phyloP scores from a whole-genome alignment of 2,113 vertebrate genomes.

The Mormoops blainvillei region DNA sequence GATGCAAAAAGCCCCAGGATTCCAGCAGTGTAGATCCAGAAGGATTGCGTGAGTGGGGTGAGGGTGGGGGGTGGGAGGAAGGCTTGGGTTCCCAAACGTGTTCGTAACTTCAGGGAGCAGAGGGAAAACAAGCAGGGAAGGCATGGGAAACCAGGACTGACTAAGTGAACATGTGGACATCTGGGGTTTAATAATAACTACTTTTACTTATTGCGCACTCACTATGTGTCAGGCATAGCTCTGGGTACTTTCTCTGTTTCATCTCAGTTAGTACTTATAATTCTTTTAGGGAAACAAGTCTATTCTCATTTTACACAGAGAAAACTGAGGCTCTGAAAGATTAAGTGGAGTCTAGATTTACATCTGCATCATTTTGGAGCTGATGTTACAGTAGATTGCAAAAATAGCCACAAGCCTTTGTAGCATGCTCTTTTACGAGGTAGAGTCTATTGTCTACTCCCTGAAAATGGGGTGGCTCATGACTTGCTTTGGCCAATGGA shows the following conservation, averaged over 20 bases:
- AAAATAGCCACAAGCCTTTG: not conserved
- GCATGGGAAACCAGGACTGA: not conserved
- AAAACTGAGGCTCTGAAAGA: not conserved
- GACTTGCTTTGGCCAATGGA: not conserved
- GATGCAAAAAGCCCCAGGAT: not conserved
- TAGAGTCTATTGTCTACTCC: not conserved
- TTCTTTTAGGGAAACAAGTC: not conserved
- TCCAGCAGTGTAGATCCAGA: not conserved
- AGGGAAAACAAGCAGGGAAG: not conserved
- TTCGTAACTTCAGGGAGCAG: not conserved
- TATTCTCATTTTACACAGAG: not conserved
- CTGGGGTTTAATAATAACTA: not conserved
- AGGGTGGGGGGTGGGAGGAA: not conserved
- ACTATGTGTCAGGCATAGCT: not conserved
- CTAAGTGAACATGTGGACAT: not conserved
- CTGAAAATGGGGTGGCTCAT: not conserved
- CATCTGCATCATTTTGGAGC: not conserved
- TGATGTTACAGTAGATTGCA: not conserved
- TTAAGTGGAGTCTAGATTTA: not conserved
- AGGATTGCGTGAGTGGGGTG: not conserved
- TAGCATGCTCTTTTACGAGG: not conserved
- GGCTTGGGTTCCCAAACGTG: not conserved
- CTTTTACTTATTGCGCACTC: not conserved
- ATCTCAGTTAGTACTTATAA: not conserved
- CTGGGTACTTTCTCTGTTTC: not conserved